Evolutionary conservation across 53 echinoderm and acorn worm genomes (phyloP), one percentile per base, ranked within the genome.

Genomic region (Mesocentrotus franciscanus): DNA sequence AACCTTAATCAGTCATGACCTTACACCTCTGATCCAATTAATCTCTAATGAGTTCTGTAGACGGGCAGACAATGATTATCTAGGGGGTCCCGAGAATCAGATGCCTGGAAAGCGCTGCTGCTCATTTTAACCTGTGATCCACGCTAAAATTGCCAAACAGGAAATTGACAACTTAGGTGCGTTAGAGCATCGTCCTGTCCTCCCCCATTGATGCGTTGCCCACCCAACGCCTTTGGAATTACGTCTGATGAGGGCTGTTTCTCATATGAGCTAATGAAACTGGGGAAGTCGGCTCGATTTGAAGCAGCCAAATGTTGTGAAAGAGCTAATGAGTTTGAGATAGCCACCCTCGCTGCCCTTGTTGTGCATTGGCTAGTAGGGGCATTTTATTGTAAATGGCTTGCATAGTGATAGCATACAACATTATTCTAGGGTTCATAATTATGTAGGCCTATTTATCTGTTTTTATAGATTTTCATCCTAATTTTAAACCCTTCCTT

Each of bases 41-140:
- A 83, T 83, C 83, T 83, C 49, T 83, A 83, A 83, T 83, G 83
- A 83, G 83, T 83, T 83, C 20, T 36, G 16, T 42, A 83, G 83
- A 42, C 83, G 49, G 10, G 83, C 83, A 83, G 83, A 83, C 83
- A 22, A 83, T 16, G 83, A 83, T 83, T 83, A 83, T 36, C 36
- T 83, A 14, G 20, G 36, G 36, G 49, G 83, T 42, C 20, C 49
- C 42, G 49, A 42, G 30, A 30, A 75, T 75, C 3, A 12, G 75
- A 75, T 30, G 75, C 12, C n/a, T 75, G 32, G 32, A 29, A 75
- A 75, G 36, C 49, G 36, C 83, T 49, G 76, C 83, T 22, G 15
- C 36, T 83, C 42, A 83, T 83, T 83, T 39, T 1, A 49, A 83
- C 83, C 83, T 22, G 17, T 83, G 83, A 83, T 83, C 49, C 83